These are phyloP conservation scores for Fukomys damarensis DNA, from an alignment of 2,113 vertebrate genomes.

Conservation along the genomic window DNA sequence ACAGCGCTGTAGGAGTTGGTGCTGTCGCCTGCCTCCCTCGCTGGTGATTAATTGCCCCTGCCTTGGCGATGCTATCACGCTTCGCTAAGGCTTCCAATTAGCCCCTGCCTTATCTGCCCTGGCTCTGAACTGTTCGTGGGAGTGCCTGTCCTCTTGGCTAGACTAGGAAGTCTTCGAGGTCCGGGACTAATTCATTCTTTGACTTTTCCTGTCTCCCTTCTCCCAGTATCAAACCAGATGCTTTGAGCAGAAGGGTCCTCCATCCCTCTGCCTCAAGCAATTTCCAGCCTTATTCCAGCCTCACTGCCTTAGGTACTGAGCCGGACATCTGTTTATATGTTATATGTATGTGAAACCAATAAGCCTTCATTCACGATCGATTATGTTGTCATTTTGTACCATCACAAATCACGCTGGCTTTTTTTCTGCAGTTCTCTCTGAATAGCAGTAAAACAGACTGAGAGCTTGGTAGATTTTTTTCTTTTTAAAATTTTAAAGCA, in stretches of 20 bases:
- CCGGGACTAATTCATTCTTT: constrained; percentile 12
- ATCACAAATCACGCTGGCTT: background rate
- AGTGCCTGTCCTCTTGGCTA: constrained; percentile 33
- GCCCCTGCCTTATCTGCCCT: constrained; percentile 45
- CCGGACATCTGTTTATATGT: background rate
- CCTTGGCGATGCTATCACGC: background rate
- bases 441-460: background rate
- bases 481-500: background rate
- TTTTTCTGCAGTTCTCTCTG: background rate
- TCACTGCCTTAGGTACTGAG: background rate
- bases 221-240: background rate
- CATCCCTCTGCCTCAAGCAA: background rate
- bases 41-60: constrained; percentile 6
- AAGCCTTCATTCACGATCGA: background rate
- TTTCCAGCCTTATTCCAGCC: background rate
- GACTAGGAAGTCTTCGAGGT: constrained; percentile 48
- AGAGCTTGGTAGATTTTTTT: background rate
- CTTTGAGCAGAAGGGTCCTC: background rate
- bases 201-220: background rate
- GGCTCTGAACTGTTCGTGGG: constrained; percentile 5
- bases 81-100: constrained; percentile 38
- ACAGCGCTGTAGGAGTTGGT: background rate
- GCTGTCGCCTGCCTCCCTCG: background rate
- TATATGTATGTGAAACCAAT: background rate
- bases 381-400: background rate